These are phyloP conservation scores for Nettapus auritus DNA, from an alignment of 2,113 vertebrate genomes.

Conservation along the genomic window DNA sequence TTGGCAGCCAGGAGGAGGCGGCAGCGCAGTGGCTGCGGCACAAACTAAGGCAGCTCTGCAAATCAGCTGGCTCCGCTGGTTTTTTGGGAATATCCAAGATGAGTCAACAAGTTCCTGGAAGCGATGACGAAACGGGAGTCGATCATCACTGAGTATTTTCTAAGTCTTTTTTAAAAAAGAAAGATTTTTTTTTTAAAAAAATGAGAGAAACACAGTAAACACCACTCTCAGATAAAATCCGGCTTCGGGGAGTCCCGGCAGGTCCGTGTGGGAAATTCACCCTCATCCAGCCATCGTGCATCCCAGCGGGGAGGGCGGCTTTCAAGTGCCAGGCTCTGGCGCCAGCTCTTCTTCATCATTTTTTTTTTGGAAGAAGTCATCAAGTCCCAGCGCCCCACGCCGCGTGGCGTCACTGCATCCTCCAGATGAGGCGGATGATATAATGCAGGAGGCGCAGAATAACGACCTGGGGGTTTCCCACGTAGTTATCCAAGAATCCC, in stretches of 20 bases:
- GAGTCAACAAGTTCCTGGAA: slow-evolving; percentile 40
- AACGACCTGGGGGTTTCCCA: slow-evolving; percentile 65
- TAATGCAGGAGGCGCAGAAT: slow-evolving; percentile 77
- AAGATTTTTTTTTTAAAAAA: background rate
- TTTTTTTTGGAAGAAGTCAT: background rate
- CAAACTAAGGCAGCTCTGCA: slow-evolving; percentile 66
- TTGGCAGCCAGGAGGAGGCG: background rate
- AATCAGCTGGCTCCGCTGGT: slow-evolving; percentile 72
- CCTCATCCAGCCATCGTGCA: background rate
- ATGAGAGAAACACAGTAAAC: slow-evolving; percentile 39
- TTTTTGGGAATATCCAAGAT: slow-evolving; percentile 16
- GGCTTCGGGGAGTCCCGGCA: background rate
- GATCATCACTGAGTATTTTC: background rate
- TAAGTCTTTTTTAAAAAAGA: background rate
- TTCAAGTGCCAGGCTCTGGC: background rate
- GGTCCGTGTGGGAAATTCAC: background rate
- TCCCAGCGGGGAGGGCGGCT: background rate
- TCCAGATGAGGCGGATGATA: slow-evolving; percentile 79
- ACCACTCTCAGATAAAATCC: slow-evolving; percentile 34
- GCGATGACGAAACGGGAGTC: background rate
- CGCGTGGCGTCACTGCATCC: slow-evolving; percentile 61
- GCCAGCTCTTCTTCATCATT: background rate
- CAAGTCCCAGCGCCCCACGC: background rate
- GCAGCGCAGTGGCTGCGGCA: background rate
- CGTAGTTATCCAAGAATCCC: slow-evolving; percentile 69